Conservation (phyloP, 2,888 invertebrate species). For the Noctua comes region DNA sequence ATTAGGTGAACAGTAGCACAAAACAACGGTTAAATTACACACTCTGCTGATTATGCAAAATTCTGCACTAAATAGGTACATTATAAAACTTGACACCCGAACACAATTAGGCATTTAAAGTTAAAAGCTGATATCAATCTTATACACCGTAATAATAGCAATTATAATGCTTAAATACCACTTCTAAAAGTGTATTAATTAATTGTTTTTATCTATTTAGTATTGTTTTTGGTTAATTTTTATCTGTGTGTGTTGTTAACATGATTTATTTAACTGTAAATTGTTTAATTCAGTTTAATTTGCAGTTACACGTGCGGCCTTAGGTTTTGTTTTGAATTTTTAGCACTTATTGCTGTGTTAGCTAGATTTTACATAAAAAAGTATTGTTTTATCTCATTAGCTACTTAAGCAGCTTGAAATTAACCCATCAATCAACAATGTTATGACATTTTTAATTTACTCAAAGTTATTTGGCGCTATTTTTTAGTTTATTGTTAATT, state of each 20-base stretch:
- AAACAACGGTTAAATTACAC: conserved; percentile 63
- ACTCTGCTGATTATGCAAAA: conserved; percentile 78
- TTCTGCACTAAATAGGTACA: conserved; percentile 64
- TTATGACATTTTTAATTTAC: background rate
- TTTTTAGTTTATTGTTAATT: background rate
- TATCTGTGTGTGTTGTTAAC: conserved; percentile 4
- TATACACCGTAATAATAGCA: conserved; percentile 69
- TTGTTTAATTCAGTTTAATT: background rate
- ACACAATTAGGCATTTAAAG: conserved; percentile 71
- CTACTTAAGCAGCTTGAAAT: background rate
- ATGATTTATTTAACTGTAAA: conserved; percentile 34
- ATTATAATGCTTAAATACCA: conserved; percentile 69
- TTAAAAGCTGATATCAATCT: conserved; percentile 76
- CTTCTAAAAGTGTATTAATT: conserved; percentile 32
- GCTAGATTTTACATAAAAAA: background rate
- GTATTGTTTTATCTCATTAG: background rate
- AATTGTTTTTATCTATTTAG: conserved; percentile 51
- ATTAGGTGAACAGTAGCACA: conserved; percentile 4
- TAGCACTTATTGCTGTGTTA: background rate
- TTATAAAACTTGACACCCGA: conserved; percentile 67
- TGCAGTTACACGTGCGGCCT: background rate
- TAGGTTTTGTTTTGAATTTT: background rate
- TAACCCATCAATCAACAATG: background rate
- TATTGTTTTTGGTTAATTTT: conserved; percentile 35
- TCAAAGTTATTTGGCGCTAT: background rate